A percentile compares a stretch with the other conserved stretches of the same genome.
Conservation (phyloP, 2,113 vertebrate species). For the Ellobius talpinus region DNA sequence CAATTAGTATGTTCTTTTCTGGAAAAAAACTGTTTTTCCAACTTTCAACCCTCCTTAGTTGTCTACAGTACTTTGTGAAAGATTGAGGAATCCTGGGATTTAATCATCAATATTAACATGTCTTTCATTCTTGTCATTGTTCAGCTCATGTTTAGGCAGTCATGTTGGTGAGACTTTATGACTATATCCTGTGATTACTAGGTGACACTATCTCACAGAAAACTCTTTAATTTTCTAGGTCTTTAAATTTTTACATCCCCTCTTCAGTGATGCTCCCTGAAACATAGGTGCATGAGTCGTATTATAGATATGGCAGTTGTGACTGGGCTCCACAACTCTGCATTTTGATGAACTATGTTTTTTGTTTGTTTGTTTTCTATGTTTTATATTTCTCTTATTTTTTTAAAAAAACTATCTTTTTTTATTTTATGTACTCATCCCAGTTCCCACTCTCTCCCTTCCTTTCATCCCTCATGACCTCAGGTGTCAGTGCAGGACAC, state of each 20-base stretch:
- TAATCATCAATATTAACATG: not conserved
- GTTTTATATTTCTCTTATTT: too few species aligned
- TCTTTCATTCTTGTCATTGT: not conserved
- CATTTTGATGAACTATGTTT: not conserved
- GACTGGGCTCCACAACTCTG: not conserved
- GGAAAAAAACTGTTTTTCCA: not conserved
- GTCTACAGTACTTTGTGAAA: not conserved
- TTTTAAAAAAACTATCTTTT: too few species aligned
- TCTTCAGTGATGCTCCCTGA: not conserved
- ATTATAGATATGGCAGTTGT: not conserved
- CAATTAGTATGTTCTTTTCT: not conserved
- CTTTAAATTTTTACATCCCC: not conserved
- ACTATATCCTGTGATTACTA: too few species aligned
- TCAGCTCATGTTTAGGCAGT: not conserved
- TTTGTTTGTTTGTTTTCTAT: too few species aligned
- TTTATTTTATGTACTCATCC: too few species aligned
- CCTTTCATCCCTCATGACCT: not conserved
- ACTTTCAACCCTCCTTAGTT: not conserved
- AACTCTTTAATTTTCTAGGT: not conserved
- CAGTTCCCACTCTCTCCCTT: too few species aligned
- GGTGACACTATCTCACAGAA: not conserved
- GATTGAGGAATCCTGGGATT: not conserved
- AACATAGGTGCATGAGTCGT: not conserved
- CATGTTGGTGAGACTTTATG: not conserved
- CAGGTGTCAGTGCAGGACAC: not conserved